Conservation (phyloP, 2,888 invertebrate genomes). For the Geophilus truncorum region DNA sequence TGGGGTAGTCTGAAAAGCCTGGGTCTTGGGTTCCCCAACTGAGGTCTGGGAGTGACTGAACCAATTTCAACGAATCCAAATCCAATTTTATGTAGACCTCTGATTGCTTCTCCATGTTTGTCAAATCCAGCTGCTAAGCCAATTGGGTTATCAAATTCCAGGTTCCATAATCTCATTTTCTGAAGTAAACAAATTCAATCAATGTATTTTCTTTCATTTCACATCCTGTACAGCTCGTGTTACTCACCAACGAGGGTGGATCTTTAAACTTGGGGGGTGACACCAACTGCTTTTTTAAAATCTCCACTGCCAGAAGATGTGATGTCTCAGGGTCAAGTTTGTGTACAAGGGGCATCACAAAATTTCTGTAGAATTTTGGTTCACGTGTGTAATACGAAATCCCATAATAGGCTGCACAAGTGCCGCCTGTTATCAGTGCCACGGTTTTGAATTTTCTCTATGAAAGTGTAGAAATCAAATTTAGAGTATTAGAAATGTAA, state of each 20-base stretch:
- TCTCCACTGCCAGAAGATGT: constrained; percentile 70
- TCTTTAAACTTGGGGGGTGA: constrained; percentile 59
- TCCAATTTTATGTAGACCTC: constrained; percentile 74
- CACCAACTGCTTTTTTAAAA: constrained; percentile 70
- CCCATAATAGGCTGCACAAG: constrained; percentile 61
- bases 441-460: constrained; percentile 66
- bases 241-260: constrained; percentile 59
- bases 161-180: constrained; percentile 66
- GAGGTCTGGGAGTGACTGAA: constrained; percentile 88
- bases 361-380: constrained; percentile 68
- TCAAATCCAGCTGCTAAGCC: constrained; percentile 99
- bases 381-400: constrained; percentile 68
- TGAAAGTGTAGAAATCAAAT: too few relatives aligned
- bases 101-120: constrained; percentile 88
- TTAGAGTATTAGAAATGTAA: too few relatives aligned
- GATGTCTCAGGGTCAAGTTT: constrained; percentile 72
- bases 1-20: constrained; percentile 80
- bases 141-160: constrained; percentile 76
- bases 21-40: constrained; percentile 87
- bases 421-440: constrained; percentile 60
- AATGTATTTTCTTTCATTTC: background rate
- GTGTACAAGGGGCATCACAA: constrained; percentile 66
- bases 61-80: constrained; percentile 97
- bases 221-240: background rate
- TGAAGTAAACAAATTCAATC: constrained; percentile 46